These are phyloP conservation scores for Pachycephala philippinensis DNA, from an alignment of 2,113 vertebrate species.

Conservation along the genomic window DNA sequence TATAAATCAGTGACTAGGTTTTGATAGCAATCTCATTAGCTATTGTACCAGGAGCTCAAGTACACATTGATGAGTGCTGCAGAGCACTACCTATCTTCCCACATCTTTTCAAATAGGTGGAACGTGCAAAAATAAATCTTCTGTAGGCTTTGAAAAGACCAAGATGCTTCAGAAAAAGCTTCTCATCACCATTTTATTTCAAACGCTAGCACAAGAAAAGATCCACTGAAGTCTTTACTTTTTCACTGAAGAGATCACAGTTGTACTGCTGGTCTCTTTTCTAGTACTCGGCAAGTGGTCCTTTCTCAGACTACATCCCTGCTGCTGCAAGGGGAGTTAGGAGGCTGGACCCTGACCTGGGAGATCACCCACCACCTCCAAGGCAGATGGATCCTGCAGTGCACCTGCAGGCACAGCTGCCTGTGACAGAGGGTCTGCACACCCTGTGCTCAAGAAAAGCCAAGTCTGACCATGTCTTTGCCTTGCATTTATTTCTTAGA, in stretches of 20 bases:
- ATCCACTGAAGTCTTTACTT: not conserved
- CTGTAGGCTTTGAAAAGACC: not conserved
- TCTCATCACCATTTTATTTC: not conserved
- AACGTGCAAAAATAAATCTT: not conserved
- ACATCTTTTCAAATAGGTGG: not conserved
- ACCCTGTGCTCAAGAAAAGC: not conserved
- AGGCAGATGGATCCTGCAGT: rapidly evolving
- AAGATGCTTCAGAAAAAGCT: not conserved
- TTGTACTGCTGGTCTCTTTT: not conserved
- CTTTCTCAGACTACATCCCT: not conserved
- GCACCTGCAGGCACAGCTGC: not conserved
- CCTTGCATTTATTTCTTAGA: not conserved
- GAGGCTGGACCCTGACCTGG: not conserved
- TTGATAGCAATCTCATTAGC: not conserved
- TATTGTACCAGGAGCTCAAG: not conserved
- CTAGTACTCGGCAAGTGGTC: not conserved
- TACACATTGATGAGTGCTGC: not conserved
- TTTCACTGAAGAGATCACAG: not conserved
- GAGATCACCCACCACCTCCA: not conserved
- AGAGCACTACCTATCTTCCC: not conserved
- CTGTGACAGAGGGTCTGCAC: not conserved
- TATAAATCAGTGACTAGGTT: not conserved
- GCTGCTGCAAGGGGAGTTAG: not conserved
- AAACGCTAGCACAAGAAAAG: not conserved
- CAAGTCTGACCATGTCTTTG: not conserved